Conservation (phyloP, 37 sponge, comb jelly and placozoan genomes). For the Amphimedon queenslandica region DNA sequence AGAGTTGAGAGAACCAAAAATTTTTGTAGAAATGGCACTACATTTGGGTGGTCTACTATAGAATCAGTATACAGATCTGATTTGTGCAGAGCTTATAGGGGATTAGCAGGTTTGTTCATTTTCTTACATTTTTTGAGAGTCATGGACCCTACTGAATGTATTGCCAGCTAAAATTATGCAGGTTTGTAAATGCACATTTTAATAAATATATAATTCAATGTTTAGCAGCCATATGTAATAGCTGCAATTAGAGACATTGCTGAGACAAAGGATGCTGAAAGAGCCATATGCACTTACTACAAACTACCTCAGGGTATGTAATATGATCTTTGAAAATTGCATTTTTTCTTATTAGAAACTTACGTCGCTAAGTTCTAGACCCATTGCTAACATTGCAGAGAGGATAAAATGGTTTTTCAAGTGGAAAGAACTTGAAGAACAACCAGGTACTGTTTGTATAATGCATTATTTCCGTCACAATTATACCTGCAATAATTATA, state of each 20-base stretch:
- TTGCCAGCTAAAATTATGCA: constrained; percentile 3
- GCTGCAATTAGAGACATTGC: constrained; percentile 8
- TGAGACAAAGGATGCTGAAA: background rate
- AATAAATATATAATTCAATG: background rate
- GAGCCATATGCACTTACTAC: background rate
- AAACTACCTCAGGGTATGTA: constrained; percentile 7
- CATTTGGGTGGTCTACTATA: background rate
- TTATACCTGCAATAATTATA: no score
- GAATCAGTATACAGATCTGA: background rate
- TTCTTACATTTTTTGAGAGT: background rate
- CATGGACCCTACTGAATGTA: background rate
- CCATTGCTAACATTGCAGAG: background rate
- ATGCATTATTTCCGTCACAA: no score
- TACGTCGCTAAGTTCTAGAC: background rate
- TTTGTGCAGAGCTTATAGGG: background rate
- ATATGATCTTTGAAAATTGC: constrained; percentile 10
- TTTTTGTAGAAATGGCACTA: background rate
- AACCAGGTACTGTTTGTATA: no score
- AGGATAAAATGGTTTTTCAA: background rate
- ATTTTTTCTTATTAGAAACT: constrained; percentile 1
- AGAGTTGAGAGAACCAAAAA: background rate
- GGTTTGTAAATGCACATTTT: background rate
- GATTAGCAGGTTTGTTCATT: background rate
- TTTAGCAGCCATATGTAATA: constrained; percentile 17
- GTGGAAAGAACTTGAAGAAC: background rate